Evolutionary conservation across 2,888 invertebrate species (phyloP).

Genomic region (Agriotes lineatus): DNA sequence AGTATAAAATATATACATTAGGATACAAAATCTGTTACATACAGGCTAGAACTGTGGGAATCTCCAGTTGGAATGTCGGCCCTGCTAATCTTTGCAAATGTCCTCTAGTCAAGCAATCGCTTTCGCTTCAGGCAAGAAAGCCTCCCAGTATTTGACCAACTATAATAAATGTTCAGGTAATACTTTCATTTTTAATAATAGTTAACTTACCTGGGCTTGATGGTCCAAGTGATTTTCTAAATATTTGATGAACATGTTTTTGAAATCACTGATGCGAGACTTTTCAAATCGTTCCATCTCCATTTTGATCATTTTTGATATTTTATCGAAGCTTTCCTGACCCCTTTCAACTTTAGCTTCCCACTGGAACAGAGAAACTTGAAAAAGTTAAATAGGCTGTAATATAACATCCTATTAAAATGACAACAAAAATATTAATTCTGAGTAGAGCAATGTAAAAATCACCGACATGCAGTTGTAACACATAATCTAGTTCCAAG

Average conservation of each 20-base stretch:
- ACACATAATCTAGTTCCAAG: no score
- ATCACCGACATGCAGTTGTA: no score
- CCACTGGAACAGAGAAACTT: slow-evolving; percentile 74
- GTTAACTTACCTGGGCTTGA: slow-evolving; percentile 84
- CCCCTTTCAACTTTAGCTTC: slow-evolving; percentile 96
- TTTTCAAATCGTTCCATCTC: slow-evolving; percentile 95
- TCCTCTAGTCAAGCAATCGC: slow-evolving; percentile 83
- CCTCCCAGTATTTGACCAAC: slow-evolving; percentile 95
- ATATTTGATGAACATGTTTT: slow-evolving; percentile 89
- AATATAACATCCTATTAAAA: background rate
- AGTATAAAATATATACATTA: slow-evolving; percentile 15
- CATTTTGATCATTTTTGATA: slow-evolving; percentile 93
- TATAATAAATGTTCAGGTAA: no score
- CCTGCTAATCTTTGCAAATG: slow-evolving; percentile 63
- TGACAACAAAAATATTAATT: no score
- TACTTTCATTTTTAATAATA: no score
- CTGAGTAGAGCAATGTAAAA: no score
- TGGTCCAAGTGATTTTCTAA: slow-evolving; percentile 94
- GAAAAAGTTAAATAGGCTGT: background rate
- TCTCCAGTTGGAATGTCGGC: slow-evolving; percentile 64
- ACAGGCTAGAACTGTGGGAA: slow-evolving; percentile 53
- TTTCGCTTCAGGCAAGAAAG: slow-evolving; percentile 95
- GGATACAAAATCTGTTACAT: slow-evolving; percentile 25
- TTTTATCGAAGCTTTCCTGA: slow-evolving; percentile 95
- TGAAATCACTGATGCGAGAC: slow-evolving; percentile 89